A percentile compares a stretch with the other conserved stretches of the same genome.
Conservation (phyloP, 2,113 vertebrate species). For the Bujurquina vittata region DNA sequence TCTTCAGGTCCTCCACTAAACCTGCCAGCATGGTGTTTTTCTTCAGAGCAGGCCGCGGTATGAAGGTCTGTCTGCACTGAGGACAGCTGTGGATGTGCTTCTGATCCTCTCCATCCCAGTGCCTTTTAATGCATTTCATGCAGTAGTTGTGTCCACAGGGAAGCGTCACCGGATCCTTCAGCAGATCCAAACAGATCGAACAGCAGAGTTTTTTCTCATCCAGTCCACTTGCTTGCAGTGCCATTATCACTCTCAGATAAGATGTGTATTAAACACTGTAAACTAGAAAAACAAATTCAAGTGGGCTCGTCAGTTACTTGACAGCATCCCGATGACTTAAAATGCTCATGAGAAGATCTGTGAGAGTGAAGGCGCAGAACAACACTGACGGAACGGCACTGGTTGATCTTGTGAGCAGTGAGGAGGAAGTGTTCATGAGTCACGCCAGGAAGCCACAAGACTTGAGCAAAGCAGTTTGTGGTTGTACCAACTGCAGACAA, state of each 20-base stretch:
- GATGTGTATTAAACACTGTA: too few species aligned
- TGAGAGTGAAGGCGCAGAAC: neutral
- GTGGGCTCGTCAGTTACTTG: neutral
- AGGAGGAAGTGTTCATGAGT: neutral
- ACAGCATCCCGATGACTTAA: neutral
- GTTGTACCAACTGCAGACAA: neutral
- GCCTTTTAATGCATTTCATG: neutral
- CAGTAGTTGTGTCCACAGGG: neutral
- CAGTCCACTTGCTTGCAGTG: neutral
- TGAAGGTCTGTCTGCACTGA: neutral
- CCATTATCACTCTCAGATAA: neutral
- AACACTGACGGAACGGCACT: neutral
- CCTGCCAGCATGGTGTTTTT: neutral
- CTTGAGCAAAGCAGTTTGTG: neutral
- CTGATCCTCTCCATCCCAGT: neutral
- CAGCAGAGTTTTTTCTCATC: neutral
- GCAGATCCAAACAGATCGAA: neutral
- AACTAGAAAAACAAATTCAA: neutral
- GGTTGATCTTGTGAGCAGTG: neutral
- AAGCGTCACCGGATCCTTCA: neutral
- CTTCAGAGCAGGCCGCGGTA: neutral
- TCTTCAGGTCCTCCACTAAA: slow-evolving; percentile 1
- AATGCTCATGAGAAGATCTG: neutral
- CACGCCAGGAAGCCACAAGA: neutral
- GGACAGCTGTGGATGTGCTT: neutral